phyloP scores from a whole-genome alignment of 1,140 invertebrate genomes.

The Holcopasites calliopsidis region DNA sequence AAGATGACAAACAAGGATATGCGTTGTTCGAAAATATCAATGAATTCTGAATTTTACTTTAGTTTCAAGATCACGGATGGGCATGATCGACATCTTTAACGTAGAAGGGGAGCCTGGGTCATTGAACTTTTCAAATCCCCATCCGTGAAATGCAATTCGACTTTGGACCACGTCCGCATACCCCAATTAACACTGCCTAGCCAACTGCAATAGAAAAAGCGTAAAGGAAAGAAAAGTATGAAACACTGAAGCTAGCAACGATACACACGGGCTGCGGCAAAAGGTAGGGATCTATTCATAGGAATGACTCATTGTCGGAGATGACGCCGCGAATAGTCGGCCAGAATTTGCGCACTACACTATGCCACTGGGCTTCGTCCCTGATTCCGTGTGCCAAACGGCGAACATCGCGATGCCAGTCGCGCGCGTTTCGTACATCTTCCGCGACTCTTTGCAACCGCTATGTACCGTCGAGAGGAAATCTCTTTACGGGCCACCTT shows the following conservation, averaged over 20 bases:
- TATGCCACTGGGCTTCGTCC: constrained; percentile 45
- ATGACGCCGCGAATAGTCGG: constrained; percentile 73
- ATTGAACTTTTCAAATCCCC: no score
- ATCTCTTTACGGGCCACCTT: neutral
- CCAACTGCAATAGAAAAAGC: no score
- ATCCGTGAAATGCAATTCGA: no score
- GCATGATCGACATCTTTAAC: no score
- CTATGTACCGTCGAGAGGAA: neutral
- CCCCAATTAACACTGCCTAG: no score
- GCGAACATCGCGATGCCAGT: no score
- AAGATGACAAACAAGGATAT: no score
- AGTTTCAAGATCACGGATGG: no score
- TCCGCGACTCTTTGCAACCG: neutral
- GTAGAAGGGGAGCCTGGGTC: no score
- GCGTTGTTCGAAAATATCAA: no score
- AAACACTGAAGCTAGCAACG: constrained; percentile 19
- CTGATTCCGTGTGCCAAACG: constrained; percentile 37
- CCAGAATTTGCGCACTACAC: constrained; percentile 71
- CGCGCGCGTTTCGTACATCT: neutral
- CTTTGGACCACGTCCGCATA: no score
- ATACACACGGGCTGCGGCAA: constrained; percentile 49
- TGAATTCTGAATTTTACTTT: no score
- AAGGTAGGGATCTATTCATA: constrained; percentile 72
- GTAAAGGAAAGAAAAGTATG: neutral
- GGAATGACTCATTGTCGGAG: constrained; percentile 70